Evolutionary conservation across 1,140 invertebrate genomes (phyloP).

Genomic region (Potamilus streckersoni): DNA sequence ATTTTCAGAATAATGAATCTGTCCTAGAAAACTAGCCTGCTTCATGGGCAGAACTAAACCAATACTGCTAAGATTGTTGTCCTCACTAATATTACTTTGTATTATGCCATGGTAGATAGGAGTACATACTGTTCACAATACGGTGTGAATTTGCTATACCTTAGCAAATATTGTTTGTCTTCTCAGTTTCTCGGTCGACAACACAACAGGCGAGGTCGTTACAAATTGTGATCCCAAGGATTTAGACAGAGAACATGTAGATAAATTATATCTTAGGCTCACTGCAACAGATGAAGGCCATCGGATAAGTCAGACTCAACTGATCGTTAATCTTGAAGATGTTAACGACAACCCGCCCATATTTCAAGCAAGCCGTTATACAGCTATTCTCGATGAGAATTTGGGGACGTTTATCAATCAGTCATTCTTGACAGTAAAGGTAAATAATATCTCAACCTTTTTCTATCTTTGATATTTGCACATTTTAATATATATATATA

Average conservation of each 20-base stretch:
- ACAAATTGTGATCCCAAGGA: not conserved
- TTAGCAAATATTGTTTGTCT: too few relatives aligned
- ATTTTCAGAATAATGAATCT: too few relatives aligned
- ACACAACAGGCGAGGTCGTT: not conserved
- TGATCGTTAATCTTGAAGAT: not conserved
- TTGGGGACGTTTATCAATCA: not conserved
- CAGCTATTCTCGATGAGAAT: conserved; percentile 3
- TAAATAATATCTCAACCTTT: not conserved
- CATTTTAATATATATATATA: too few relatives aligned
- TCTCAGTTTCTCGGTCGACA: conserved; percentile 13
- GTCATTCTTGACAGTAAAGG: conserved; percentile 1
- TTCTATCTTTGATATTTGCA: too few relatives aligned
- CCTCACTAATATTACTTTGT: too few relatives aligned
- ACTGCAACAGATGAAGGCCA: conserved; percentile 5
- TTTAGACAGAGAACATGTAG: conserved; percentile 9
- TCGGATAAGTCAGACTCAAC: not conserved
- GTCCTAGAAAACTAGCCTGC: too few relatives aligned
- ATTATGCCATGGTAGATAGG: too few relatives aligned
- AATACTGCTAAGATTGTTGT: too few relatives aligned
- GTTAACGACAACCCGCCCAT: conserved; percentile 13
- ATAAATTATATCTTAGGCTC: conserved; percentile 9
- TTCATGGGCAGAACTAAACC: too few relatives aligned
- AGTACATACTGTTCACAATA: too few relatives aligned
- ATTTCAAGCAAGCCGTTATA: not conserved
- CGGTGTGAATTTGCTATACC: too few relatives aligned